phyloP scores from a whole-genome alignment of 2,113 vertebrate species.

The Calyptommatus sinebrachiatus region DNA sequence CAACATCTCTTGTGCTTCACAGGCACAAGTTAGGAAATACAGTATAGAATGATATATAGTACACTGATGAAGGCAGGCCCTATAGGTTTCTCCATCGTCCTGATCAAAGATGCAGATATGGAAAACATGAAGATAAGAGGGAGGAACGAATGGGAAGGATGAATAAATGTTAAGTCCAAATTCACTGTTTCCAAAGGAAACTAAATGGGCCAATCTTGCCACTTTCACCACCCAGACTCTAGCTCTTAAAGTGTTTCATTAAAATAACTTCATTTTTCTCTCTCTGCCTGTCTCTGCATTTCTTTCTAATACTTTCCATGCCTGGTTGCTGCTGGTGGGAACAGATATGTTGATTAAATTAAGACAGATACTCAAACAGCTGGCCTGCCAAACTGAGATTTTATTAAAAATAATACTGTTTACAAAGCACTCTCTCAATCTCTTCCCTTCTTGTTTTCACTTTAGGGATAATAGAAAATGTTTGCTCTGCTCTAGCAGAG shows the following conservation, averaged over 20 bases:
- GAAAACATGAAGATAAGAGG: background rate
- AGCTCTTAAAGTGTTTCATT: slow-evolving; percentile 39
- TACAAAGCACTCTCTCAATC: slow-evolving; percentile 51
- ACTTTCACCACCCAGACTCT: background rate
- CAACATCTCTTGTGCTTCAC: no score
- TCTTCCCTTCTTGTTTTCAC: slow-evolving; percentile 38
- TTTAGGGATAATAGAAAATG: slow-evolving; percentile 56
- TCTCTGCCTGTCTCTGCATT: slow-evolving; percentile 54
- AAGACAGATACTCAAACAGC: slow-evolving; percentile 62
- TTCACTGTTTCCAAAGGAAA: background rate
- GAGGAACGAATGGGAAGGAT: background rate
- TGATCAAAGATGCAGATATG: background rate
- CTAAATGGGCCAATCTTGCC: background rate
- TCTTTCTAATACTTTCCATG: slow-evolving; percentile 58
- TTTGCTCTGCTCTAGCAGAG: slow-evolving; percentile 37
- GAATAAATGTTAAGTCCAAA: background rate
- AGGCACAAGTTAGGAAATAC: no score
- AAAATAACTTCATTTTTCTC: slow-evolving; percentile 41
- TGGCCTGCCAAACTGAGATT: slow-evolving; percentile 59
- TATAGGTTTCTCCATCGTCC: background rate
- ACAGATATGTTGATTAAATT: slow-evolving; percentile 66
- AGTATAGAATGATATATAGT: no score
- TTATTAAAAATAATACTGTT: slow-evolving; percentile 71
- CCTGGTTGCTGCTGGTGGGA: slow-evolving; percentile 54
- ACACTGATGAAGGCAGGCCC: no score